These are phyloP conservation scores for Sitta carolinensis DNA, from an alignment of 2,797 vertebrate species.

Conservation along the genomic window DNA sequence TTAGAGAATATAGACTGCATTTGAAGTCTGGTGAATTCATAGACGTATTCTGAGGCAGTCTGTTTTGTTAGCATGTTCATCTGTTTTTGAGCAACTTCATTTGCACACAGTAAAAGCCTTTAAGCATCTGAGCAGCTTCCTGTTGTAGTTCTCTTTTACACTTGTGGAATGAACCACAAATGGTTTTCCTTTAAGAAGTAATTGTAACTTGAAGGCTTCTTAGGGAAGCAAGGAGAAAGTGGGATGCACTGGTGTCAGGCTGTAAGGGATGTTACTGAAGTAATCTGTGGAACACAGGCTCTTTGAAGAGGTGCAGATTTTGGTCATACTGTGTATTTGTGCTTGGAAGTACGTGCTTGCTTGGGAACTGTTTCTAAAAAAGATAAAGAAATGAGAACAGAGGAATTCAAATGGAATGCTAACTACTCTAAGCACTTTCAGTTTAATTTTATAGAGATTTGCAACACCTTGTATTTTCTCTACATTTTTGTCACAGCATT, in stretches of 20 bases:
- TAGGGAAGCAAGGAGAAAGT: background rate
- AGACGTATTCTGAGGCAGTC: background rate
- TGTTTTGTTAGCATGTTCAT: background rate
- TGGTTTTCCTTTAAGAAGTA: background rate
- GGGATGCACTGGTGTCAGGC: background rate
- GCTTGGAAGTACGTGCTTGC: background rate
- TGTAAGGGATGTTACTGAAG: background rate
- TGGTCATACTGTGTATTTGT: background rate
- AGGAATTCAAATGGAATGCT: background rate
- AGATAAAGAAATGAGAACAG: background rate
- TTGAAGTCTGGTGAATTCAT: background rate
- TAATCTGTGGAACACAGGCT: background rate
- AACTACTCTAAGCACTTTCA: background rate
- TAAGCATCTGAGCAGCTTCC: background rate
- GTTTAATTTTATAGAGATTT: background rate
- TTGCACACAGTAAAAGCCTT: background rate
- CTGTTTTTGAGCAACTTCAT: background rate
- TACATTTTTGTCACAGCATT: constrained; percentile 80
- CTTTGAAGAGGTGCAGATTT: background rate
- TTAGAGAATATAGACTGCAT: background rate
- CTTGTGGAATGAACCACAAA: background rate
- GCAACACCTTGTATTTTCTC: background rate
- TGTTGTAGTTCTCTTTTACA: background rate
- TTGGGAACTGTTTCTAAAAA: background rate
- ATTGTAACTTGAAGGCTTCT: background rate